A percentile compares a stretch with the other conserved stretches of the same genome.
Conservation (phyloP, 2,888 invertebrate species). For the Dichetophora obliterata region DNA sequence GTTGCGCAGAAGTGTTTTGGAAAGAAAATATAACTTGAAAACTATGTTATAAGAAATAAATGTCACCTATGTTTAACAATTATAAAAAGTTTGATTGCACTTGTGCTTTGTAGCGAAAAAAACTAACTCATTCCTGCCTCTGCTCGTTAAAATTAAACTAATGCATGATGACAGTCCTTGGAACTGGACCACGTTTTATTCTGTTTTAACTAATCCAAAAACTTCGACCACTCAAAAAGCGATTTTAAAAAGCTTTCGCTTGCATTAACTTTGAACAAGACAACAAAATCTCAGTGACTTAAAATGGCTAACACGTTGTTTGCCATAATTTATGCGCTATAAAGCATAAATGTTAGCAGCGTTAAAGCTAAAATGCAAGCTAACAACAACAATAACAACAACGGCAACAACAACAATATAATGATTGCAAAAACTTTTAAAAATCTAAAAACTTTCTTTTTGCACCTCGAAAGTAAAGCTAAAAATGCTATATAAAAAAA, state of each 20-base stretch:
- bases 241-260: neutral
- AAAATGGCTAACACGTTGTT: slow-evolving; percentile 11
- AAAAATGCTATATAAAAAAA: too few relatives aligned
- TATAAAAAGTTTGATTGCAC: too few relatives aligned
- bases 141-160: too few relatives aligned
- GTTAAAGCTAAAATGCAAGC: neutral
- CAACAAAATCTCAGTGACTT: slow-evolving; percentile 10
- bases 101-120: too few relatives aligned
- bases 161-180: too few relatives aligned
- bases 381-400: slow-evolving; percentile 10
- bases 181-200: too few relatives aligned
- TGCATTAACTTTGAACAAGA: slow-evolving; percentile 3
- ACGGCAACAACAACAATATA: slow-evolving; percentile 1
- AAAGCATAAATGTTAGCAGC: slow-evolving; percentile 11
- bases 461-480: neutral
- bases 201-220: neutral
- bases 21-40: too few relatives aligned
- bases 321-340: slow-evolving; percentile 15
- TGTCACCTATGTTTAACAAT: too few relatives aligned
- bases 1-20: too few relatives aligned
- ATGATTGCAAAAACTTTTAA: slow-evolving; percentile 14
- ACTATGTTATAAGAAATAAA: too few relatives aligned
- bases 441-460: neutral
- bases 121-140: too few relatives aligned
- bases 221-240: neutral